Base-by-base conservation (phyloP, 92 coral and sea anemone species). In the Epizoanthus stellaris region DNA sequence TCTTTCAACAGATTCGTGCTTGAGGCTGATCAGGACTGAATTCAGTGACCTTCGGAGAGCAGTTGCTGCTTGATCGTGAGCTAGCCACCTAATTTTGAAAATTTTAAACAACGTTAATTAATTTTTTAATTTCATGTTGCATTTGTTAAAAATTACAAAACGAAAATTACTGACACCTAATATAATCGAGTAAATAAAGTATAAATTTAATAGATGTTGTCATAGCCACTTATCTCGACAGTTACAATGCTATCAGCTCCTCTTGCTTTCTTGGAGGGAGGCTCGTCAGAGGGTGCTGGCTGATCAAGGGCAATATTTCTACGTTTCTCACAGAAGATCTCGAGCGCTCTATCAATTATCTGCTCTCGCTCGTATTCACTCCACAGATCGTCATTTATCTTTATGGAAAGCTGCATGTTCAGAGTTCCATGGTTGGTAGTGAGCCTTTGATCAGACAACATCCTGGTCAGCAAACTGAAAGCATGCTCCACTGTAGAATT, bases 21-120 rank as follows among this genome's bases (percentile, higher is more conserved):
- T 81, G 21, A 87, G 72, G 71, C 86, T 87, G 14, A 40, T 60
- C 69, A 87, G 43, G 43, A 87, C 85, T 14, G 82, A 60, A 80
- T 76, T 76, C 7, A 87, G 76, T 54, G 86, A 62, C 71, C 76
- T 62, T 12, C 23, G 58, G 42, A 81, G 59, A 70, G 80, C 82
- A 17, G 86, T 76, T 61, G 81, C 47, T 6, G 81, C 86, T 47
- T 70, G 53, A 64, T 81, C 90, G 40, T 79, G 86, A 42, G 81
- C 53, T 47, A 87, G 82, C 90, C 84, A 87, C 76, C 87, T 49
- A 6, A n/a, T 45, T 20, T 2, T 40, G 20, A 72, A 72, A 16
- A 72, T 30, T 30, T 30, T 30, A 30, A 30, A 30, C 36, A 30
- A 30, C 0, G 36, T 30, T 30, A 30, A 30, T 30, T 30, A 30